Conservation (phyloP, 2,888 invertebrate genomes). For the Macrosiphum euphorbiae region DNA sequence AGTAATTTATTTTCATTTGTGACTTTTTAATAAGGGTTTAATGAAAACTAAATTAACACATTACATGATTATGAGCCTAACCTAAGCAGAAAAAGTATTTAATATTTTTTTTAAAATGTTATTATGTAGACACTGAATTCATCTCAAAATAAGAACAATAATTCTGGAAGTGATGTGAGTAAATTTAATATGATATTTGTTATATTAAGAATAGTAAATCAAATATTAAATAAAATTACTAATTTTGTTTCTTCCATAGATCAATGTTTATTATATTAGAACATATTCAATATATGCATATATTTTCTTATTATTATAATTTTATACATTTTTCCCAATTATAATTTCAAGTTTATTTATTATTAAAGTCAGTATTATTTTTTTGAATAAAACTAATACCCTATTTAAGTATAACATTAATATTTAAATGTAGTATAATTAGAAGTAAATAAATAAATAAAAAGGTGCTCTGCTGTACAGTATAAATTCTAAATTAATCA, state of each 20-base stretch:
- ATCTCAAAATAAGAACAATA: neutral
- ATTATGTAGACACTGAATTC: slow-evolving; percentile 6
- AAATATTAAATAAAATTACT: neutral
- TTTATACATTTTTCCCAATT: neutral
- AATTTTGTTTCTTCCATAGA: neutral
- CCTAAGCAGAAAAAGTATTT: neutral
- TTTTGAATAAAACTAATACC: neutral
- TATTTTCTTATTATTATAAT: neutral
- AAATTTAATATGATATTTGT: neutral
- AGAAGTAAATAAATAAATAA: neutral
- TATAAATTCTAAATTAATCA: too few relatives aligned
- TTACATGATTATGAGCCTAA: neutral
- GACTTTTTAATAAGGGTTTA: neutral
- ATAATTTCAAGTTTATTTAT: neutral
- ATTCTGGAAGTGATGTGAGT: slow-evolving; percentile 5
- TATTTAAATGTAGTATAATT: neutral
- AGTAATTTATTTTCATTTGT: neutral
- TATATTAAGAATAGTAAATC: neutral
- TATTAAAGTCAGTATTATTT: neutral
- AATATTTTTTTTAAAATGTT: neutral
- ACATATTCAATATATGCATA: neutral
- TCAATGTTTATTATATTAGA: neutral
- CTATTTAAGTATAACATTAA: neutral
- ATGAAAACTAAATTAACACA: neutral
- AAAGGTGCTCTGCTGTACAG: too few relatives aligned